Conservation (phyloP, 2,797 vertebrate genomes). For the Protonibea diacanthus region DNA sequence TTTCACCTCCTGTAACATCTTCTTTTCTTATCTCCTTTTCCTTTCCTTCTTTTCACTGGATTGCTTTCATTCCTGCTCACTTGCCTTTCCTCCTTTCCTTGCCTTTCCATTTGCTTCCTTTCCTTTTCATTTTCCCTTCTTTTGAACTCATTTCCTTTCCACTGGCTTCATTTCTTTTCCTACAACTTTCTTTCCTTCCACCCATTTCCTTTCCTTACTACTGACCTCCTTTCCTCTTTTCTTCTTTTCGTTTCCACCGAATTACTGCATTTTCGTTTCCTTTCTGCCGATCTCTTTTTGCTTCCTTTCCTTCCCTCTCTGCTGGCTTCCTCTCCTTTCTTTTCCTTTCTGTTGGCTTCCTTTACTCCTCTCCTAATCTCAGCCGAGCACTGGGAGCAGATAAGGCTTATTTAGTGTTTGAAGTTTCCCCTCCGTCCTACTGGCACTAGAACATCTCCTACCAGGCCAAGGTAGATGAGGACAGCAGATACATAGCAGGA, state of each 20-base stretch:
- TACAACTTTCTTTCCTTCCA: not conserved
- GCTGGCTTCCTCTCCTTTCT: not conserved
- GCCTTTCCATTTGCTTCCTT: not conserved
- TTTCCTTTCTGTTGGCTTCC: constrained; percentile 42
- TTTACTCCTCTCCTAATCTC: constrained; percentile 74
- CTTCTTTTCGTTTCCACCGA: not conserved
- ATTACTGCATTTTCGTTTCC: not conserved
- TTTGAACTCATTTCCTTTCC: not conserved
- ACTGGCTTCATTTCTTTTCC: not conserved
- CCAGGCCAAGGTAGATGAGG: constrained; percentile 81
- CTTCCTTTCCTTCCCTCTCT: not conserved
- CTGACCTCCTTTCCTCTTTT: not conserved
- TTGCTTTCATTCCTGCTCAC: not conserved
- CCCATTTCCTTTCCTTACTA: not conserved
- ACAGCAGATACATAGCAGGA: constrained; percentile 75
- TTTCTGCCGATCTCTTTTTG: not conserved
- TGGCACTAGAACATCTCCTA: constrained; percentile 78
- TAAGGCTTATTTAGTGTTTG: constrained; percentile 82
- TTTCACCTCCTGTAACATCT: not conserved
- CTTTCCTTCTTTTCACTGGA: not conserved
- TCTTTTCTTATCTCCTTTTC: not conserved
- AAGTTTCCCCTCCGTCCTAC: constrained; percentile 72
- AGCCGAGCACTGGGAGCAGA: constrained; percentile 72
- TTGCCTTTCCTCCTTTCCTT: not conserved
- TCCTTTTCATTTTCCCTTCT: not conserved